phyloP scores from a whole-genome alignment of 2,797 vertebrate genomes.

The Epinephelus malabaricus region DNA sequence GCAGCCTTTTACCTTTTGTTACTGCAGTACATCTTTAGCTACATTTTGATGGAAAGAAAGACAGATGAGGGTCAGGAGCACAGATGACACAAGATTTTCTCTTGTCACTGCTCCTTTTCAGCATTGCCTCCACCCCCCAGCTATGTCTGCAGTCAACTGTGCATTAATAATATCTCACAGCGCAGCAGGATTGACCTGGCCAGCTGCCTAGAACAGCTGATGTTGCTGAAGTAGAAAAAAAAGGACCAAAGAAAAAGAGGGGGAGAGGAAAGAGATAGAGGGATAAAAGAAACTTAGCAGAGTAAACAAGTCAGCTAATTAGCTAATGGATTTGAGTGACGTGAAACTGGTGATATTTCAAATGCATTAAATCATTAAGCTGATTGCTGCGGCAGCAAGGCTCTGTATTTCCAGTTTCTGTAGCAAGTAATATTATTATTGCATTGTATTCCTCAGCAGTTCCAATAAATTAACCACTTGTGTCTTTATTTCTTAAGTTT shows the following conservation, averaged over 20 bases:
- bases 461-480: background rate
- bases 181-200: slow-evolving; percentile 72
- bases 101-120: slow-evolving; percentile 38
- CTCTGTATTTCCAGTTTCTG: background rate
- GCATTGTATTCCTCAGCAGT: background rate
- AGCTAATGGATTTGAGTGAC: slow-evolving; percentile 71
- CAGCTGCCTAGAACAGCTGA: slow-evolving; percentile 66
- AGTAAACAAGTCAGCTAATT: slow-evolving; percentile 63
- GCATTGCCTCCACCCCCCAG: slow-evolving; percentile 8
- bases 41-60: slow-evolving; percentile 2
- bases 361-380: slow-evolving; percentile 41
- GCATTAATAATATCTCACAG: slow-evolving; percentile 78
- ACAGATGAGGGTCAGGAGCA: background rate
- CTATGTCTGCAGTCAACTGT: slow-evolving; percentile 70
- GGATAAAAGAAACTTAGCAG: slow-evolving; percentile 38
- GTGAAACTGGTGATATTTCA: slow-evolving; percentile 64
- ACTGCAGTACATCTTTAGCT: background rate
- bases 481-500: background rate
- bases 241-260: slow-evolving; percentile 11
- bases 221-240: slow-evolving; percentile 63
- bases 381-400: slow-evolving; percentile 10
- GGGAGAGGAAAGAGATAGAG: slow-evolving; percentile 11
- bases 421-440: background rate
- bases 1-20: slow-evolving; percentile 6
- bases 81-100: slow-evolving; percentile 30